Evolutionary conservation across 2,888 invertebrate genomes (phyloP).

Genomic region (Hypselothyrea guttata): DNA sequence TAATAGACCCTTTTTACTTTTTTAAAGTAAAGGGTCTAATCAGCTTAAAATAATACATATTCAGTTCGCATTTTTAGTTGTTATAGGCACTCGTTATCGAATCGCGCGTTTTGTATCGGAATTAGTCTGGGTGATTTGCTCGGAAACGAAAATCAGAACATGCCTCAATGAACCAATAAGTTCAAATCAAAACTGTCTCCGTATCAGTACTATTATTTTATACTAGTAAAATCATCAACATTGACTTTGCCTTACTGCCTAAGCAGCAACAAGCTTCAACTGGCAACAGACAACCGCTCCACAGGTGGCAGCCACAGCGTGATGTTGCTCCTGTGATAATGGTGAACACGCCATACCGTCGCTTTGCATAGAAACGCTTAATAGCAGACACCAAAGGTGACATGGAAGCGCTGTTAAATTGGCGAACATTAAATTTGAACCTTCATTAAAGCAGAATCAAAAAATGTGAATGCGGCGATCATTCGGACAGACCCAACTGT

Average conservation of each 20-base stretch:
- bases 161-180: constrained; percentile 16
- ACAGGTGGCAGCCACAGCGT: constrained; percentile 70
- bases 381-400: constrained; percentile 80
- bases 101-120: too few relatives aligned
- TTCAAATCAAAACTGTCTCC: constrained; percentile 9
- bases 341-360: constrained; percentile 61
- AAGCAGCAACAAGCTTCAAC: too few relatives aligned
- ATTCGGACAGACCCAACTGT: too few relatives aligned
- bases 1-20: too few relatives aligned
- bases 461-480: too few relatives aligned
- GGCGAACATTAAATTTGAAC: constrained; percentile 79
- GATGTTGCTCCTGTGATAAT: constrained; percentile 76
- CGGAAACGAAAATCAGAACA: too few relatives aligned
- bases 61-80: too few relatives aligned
- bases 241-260: constrained; percentile 35
- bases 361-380: constrained; percentile 79
- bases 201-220: neutral
- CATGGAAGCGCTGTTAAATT: constrained; percentile 77
- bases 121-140: too few relatives aligned
- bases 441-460: constrained; percentile 42
- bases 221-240: constrained; percentile 44
- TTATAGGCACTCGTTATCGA: too few relatives aligned
- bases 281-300: constrained; percentile 40
- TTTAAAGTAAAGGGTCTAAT: too few relatives aligned
- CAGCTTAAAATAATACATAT: too few relatives aligned